Evolutionary conservation across 2,113 vertebrate species (phyloP), one percentile per base, ranked within the genome.

Genomic region (Sinocyclocheilus anshuiensis): DNA sequence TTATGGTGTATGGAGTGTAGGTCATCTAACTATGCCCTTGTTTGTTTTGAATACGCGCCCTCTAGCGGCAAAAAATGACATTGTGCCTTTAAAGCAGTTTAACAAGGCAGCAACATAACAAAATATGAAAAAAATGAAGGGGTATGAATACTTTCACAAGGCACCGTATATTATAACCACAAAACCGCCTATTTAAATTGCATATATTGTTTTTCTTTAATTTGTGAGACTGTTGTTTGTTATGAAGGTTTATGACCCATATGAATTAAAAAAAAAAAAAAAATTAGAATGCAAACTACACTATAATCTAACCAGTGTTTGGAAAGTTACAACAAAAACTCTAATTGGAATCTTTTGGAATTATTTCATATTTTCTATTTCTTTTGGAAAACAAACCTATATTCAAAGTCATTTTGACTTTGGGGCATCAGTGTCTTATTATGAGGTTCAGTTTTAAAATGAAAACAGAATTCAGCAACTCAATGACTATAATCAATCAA

Each of bases 401-500:
- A 83, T 71, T 82, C 57, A 80, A 42, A 33, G 22, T 63, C 5
- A 15, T 59, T 61, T 15, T 61, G 55, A 42, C 12, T 80, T 42
- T 9, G 1, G 33, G 55, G 22, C n/a, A 45, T 42, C 1, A 0
- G 6, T 2, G 13, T 63, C 20, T 80, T 42, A 80, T 61, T 42
- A 61, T 61, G 20, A 61, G 55, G 55, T 42, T 39, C 20, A 12
- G 7, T 63, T 63, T 80, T 39, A 45, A 15, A 80, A 80, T 18
- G 13, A 63, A 78, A 61, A 29, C 55, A 81, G n/a, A 69, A 33
- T 36, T 53, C 63, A 82, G 15, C n/a, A 82, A 71, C 39, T 53
- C 42, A 53, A 67, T 69, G 42, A 29, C 80, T 82, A 69, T 65
- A 65, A 81, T 65, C 59, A 81, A 45, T 81, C 59, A 81, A 45